Percentiles rank a stretch among this genome's conserved stretches.
Evolutionary conservation across 2,113 vertebrate genomes (phyloP).

Genomic region (Narcine bancroftii): DNA sequence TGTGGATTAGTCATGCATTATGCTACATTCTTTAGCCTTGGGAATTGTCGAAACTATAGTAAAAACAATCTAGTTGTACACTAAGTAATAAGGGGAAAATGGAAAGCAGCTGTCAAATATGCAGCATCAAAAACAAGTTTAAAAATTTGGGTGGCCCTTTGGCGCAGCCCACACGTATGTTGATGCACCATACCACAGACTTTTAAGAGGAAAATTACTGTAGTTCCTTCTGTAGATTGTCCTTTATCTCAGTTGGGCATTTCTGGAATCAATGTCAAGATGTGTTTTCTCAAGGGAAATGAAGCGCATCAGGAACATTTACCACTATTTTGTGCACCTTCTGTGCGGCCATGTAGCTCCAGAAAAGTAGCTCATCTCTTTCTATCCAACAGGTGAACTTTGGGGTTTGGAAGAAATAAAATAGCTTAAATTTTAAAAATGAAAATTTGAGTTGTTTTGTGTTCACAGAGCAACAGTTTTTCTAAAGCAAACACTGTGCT

Average conservation of each 20-base stretch:
- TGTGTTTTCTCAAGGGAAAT: background rate
- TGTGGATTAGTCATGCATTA: conserved; percentile 51
- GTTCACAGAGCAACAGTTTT: background rate
- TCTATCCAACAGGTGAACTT: background rate
- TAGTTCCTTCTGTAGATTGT: background rate
- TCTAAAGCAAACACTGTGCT: background rate
- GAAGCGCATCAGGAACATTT: background rate
- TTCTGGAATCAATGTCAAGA: background rate
- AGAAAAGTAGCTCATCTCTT: too few species aligned
- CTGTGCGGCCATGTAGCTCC: background rate
- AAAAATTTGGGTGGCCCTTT: background rate
- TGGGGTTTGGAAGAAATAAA: background rate
- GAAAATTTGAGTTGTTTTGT: background rate
- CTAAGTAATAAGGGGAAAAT: conserved; percentile 14
- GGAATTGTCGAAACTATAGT: conserved; percentile 25
- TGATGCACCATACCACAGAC: background rate
- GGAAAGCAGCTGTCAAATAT: conserved; percentile 25
- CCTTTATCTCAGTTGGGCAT: background rate
- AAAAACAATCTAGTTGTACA: conserved; percentile 2
- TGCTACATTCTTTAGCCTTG: conserved; percentile 32
- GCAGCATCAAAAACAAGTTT: background rate
- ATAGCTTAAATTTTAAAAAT: background rate
- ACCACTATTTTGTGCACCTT: background rate
- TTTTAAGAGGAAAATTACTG: background rate
- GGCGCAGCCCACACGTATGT: background rate